These are phyloP conservation scores for Metaphire vulgaris DNA, from an alignment of 1,140 invertebrate genomes.

Conservation along the genomic window DNA sequence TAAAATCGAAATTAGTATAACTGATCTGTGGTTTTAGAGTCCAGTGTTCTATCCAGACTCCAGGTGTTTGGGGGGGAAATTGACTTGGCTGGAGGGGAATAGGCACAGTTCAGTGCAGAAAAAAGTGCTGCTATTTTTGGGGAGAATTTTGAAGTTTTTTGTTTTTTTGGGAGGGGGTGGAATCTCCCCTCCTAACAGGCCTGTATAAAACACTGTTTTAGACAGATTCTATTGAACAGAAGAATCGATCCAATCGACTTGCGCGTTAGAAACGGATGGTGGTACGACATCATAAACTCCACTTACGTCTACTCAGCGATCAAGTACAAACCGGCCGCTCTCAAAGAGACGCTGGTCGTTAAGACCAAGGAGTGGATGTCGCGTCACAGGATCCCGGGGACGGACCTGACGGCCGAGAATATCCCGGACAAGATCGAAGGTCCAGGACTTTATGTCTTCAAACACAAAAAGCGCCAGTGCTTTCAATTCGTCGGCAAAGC, in stretches of 20 bases:
- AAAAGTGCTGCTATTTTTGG: too few relatives aligned
- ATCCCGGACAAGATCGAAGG: constrained; percentile 19
- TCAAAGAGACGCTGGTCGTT: constrained; percentile 12
- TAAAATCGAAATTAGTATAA: too few relatives aligned
- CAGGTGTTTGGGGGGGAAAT: too few relatives aligned
- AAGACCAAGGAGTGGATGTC: constrained; percentile 23
- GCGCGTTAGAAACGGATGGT: constrained; percentile 30
- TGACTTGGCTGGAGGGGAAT: too few relatives aligned
- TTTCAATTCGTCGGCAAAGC: constrained; percentile 23
- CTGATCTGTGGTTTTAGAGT: too few relatives aligned
- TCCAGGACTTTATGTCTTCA: constrained; percentile 28
- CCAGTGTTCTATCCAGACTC: too few relatives aligned
- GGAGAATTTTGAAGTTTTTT: too few relatives aligned
- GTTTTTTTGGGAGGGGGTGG: too few relatives aligned
- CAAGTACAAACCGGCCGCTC: constrained; percentile 21
- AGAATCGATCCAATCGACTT: constrained; percentile 27
- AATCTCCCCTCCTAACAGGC: too few relatives aligned
- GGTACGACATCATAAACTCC: constrained; percentile 22
- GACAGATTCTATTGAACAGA: constrained; percentile 26
- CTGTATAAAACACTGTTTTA: too few relatives aligned
- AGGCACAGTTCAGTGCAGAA: too few relatives aligned
- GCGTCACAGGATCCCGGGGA: not conserved
- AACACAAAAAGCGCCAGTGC: constrained; percentile 23
- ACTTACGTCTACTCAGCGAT: constrained; percentile 21
- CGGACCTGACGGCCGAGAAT: not conserved